Base-by-base conservation (phyloP, 2,113 vertebrate genomes). In the Lepus americanus region DNA sequence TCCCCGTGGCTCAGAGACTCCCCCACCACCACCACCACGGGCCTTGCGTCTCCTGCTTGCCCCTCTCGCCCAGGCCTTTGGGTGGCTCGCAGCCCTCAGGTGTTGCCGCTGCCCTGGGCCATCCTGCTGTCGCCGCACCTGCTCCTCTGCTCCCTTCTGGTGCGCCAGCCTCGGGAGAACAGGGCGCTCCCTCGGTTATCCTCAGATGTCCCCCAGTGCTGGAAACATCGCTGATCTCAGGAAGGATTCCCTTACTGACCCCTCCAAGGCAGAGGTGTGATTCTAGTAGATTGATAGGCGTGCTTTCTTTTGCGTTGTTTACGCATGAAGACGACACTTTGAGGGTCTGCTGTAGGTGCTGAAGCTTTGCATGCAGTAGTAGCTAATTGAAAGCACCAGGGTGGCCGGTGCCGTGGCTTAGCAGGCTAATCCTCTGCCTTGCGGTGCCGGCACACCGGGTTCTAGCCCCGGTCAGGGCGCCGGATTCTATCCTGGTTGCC, bases 211-310 rank as follows among this genome's bases (percentile, higher is more conserved):
- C 88, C 55, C 29, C 44, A 31, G 12, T 49, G 86, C 89, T 89
- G 61, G 9, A 72, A 79, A 89, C 82, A 89, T 39, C 22, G 16
- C 6, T 91, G n/a, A 64, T 39, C 53, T 33, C n/a, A 74, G 13
- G 63, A 84, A 88, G 23, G 39, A 44, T 73, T 93, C 22, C 49
- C 53, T 90, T 89, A 39, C 83, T 83, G n/a, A 22, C 78, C 73
- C 51, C n/a, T 80, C 39, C 86, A 90, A 87, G 7, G 63, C 83
- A 89, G 27, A 74, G 3, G 67, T 19, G 27, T 94, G 13, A 92
- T 89, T 92, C 25, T 27, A 70, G 72, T 67, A 80, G n/a, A 89
- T n/a, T 84, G 66, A 92, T 27, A 88, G 23, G 76, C 44, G 17
- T 59, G 27, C 44, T 92, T 74, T 29, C 74, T 95, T 73, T 95